Evolutionary conservation across 1,140 invertebrate genomes (phyloP), one percentile per base, ranked within the genome.

Genomic region (Drosophila melanica): DNA sequence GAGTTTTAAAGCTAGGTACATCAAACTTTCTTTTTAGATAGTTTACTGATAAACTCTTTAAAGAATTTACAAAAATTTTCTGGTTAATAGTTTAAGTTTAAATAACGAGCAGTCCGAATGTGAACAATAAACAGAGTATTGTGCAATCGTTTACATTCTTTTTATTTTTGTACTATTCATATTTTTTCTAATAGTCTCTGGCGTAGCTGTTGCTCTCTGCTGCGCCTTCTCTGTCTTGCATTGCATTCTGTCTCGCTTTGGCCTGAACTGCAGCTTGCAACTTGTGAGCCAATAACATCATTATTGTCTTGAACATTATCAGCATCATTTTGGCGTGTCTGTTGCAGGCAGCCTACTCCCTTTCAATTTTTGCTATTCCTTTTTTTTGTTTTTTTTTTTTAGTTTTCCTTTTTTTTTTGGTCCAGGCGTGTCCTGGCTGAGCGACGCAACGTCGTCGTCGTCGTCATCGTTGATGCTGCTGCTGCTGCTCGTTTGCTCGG

Each of bases 331-430:
- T 30, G 30, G 7, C 14, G n/a, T 23, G 10, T 6, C 48, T 33
- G 23, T 23, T 33, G 48, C 48, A 23, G n/a, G 48, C 48, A 51
- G 48, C 48, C 48, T 51, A 51, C 48, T 51, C 33, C 27, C 42
- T 18, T n/a, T n/a, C n/a, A 5, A 1, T 51, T 51, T 10, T 27
- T 27, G 9, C 11, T 11, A 5, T n/a, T n/a, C n/a, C n/a, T n/a
- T 51, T 16, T 51, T 51, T 1, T 33, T 37, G 20, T 20, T 53
- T 35, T 16, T 33, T 11, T 14, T 35, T 11, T 35, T 33, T 6
- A 20, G 3, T 20, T 20, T 20, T 20, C 20, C 20, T 11, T 37
- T n/a, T 18, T 53, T 16, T 37, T 37, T 12, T 50, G 27, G n/a
- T 51, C 27, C 27, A 35, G 27, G 27, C 27, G 27, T 51, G 27